These are phyloP conservation scores for Netelia melanura DNA, from an alignment of 2,888 invertebrate species.

Conservation along the genomic window DNA sequence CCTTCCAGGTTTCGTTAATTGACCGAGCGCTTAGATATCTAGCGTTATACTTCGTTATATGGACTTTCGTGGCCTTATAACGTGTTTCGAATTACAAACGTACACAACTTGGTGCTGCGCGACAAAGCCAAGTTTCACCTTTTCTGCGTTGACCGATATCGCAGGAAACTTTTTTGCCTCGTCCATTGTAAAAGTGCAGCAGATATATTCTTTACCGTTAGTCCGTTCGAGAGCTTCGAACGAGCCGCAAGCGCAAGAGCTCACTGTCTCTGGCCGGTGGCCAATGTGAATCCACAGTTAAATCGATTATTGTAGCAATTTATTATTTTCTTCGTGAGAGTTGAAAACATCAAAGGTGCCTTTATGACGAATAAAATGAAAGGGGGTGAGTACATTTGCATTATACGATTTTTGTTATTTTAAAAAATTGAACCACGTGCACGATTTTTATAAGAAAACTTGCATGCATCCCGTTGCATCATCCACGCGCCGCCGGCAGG, in stretches of 20 bases:
- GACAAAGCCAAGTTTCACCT: neutral
- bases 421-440: neutral
- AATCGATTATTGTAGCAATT: conserved; percentile 16
- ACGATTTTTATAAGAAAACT: conserved; percentile 61
- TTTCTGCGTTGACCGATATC: conserved; percentile 46
- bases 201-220: conserved; percentile 53
- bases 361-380: conserved; percentile 60
- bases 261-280: neutral
- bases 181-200: conserved; percentile 32
- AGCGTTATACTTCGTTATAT: neutral
- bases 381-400: conserved; percentile 43
- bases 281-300: neutral
- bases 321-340: neutral
- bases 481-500: conserved; percentile 55
- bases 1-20: conserved; percentile 4
- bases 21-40: neutral
- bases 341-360: neutral
- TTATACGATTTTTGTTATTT: neutral
- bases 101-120: neutral
- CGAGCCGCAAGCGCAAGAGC: conserved; percentile 19
- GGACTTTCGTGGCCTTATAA: neutral
- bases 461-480: conserved; percentile 70
- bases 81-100: neutral
- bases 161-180: conserved; percentile 63
- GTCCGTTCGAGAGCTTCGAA: conserved; percentile 51